phyloP scores from a whole-genome alignment of 2,888 invertebrate species.

The Spatulosminthurus flaviceps region DNA sequence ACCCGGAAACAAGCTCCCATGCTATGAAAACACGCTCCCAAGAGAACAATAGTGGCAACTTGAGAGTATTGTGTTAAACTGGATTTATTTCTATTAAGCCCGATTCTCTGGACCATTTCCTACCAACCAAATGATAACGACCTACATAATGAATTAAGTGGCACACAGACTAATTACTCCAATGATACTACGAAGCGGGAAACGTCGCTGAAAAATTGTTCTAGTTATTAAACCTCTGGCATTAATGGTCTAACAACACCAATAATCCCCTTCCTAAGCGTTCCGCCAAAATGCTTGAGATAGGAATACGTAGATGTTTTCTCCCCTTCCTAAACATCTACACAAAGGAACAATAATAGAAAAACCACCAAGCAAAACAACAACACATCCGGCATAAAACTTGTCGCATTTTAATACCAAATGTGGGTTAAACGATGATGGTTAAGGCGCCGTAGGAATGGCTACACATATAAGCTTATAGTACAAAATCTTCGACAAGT shows the following conservation, averaged over 20 bases:
- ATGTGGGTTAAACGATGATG: slow-evolving; percentile 25
- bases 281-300: no score
- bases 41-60: background rate
- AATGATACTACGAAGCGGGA: background rate
- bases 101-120: background rate
- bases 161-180: slow-evolving; percentile 20
- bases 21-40: background rate
- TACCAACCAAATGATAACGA: background rate
- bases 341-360: background rate
- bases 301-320: no score
- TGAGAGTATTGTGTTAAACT: background rate
- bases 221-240: background rate
- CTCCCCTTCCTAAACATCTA: background rate
- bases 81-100: slow-evolving; percentile 3
- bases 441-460: background rate
- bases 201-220: slow-evolving; percentile 10
- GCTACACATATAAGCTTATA: no score
- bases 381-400: background rate
- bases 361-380: background rate
- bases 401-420: background rate
- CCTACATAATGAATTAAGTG: slow-evolving; percentile 21
- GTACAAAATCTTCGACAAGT: background rate
- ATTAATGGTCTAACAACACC: background rate
- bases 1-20: no score
- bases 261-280: no score